phyloP scores from a whole-genome alignment of 2,113 vertebrate species.

The Isurus oxyrinchus region DNA sequence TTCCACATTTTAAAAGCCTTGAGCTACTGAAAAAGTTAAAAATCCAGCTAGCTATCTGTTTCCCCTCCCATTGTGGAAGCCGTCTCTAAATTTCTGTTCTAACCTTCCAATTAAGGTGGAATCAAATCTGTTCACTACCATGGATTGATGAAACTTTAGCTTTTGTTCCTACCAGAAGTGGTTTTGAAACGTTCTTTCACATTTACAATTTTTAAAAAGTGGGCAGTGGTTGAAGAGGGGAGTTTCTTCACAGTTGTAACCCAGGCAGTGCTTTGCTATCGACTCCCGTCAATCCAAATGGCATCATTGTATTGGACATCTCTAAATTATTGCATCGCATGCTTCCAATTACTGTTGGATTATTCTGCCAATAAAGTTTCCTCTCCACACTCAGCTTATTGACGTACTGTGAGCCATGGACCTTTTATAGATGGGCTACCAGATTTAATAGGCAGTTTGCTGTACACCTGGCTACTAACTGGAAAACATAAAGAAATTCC shows the following conservation, averaged over 20 bases:
- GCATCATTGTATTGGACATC: conserved; percentile 8
- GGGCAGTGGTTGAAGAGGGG: background rate
- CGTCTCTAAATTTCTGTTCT: background rate
- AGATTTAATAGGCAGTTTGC: background rate
- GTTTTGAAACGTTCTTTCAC: background rate
- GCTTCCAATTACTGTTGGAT: background rate
- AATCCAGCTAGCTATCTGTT: background rate
- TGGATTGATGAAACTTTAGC: background rate
- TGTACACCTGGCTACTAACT: background rate
- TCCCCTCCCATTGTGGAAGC: background rate
- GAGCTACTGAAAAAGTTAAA: background rate
- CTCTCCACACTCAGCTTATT: background rate
- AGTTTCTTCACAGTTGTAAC: background rate
- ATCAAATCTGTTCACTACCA: background rate
- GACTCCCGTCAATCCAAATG: background rate
- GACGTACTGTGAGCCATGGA: background rate
- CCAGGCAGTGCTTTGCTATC: background rate
- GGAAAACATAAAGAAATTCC: background rate
- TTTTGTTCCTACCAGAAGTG: background rate
- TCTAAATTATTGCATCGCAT: background rate
- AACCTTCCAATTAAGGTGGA: background rate
- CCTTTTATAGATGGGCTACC: background rate
- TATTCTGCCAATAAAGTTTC: background rate
- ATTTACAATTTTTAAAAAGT: background rate
- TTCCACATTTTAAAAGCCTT: background rate